A percentile compares a stretch with the other conserved stretches of the same genome.
These are phyloP conservation scores for Leucozona laternaria DNA, from an alignment of 2,888 invertebrate species.

Conservation along the genomic window DNA sequence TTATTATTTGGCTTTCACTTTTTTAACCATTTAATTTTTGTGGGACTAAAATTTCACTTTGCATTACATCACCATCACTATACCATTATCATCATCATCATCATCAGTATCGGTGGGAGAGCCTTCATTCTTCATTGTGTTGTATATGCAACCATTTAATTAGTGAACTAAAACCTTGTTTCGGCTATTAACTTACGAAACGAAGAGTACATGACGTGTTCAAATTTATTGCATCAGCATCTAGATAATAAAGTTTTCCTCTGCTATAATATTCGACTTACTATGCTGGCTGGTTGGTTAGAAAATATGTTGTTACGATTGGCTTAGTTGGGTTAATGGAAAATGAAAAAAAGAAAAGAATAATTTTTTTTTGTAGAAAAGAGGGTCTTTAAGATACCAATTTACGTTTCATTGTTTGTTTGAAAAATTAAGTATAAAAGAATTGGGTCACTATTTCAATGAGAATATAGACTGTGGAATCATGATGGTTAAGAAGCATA, in stretches of 20 bases:
- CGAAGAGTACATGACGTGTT: constrained; percentile 16
- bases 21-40: background rate
- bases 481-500: background rate
- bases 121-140: background rate
- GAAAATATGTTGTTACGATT: background rate
- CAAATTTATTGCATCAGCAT: constrained; percentile 24
- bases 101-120: background rate
- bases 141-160: constrained; percentile 24
- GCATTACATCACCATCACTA: constrained; percentile 11
- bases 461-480: background rate
- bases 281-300: background rate
- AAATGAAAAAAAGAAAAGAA: background rate
- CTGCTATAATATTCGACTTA: background rate
- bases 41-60: constrained; percentile 25
- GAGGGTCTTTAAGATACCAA: background rate
- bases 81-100: background rate
- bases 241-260: constrained; percentile 1
- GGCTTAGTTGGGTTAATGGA: background rate
- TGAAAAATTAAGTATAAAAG: background rate
- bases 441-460: background rate
- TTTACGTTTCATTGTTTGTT: background rate
- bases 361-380: background rate
- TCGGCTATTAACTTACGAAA: constrained; percentile 47
- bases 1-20: constrained; percentile 9
- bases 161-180: constrained; percentile 48